These are phyloP conservation scores for Cavia aperea DNA, from an alignment of 2,113 vertebrate genomes.

Conservation along the genomic window DNA sequence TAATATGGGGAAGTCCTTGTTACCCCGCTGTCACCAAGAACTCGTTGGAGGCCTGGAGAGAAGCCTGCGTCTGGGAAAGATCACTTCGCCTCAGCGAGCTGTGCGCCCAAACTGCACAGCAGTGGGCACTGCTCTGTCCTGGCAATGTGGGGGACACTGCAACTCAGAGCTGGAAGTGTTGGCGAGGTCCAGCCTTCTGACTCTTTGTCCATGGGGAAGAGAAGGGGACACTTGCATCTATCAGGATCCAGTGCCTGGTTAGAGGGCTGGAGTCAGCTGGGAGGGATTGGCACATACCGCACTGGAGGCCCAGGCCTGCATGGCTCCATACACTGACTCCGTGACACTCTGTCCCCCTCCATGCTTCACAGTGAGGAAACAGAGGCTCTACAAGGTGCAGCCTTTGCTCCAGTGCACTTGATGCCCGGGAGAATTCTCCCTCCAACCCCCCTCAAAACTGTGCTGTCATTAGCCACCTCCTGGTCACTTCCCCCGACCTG, in stretches of 20 bases:
- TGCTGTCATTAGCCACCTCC: background rate
- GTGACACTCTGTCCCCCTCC: background rate
- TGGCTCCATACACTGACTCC: background rate
- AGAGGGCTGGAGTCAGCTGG: background rate
- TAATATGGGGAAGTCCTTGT: background rate
- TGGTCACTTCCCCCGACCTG: background rate
- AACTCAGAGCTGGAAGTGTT: background rate
- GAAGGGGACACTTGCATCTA: background rate
- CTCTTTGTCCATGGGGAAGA: background rate
- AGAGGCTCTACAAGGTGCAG: background rate
- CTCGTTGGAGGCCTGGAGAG: background rate
- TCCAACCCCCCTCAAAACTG: background rate
- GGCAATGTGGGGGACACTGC: background rate
- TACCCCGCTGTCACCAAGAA: background rate
- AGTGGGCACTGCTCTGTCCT: background rate
- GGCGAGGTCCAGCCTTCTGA: background rate
- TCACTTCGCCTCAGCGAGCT: background rate
- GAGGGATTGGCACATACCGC: background rate
- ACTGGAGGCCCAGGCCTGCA: background rate
- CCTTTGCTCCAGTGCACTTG: background rate
- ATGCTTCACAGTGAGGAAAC: background rate
- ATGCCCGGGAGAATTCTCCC: background rate
- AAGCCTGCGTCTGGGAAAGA: background rate
- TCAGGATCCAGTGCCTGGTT: background rate
- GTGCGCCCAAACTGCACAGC: background rate